Conservation (phyloP, 2,113 vertebrate genomes). For the Maccullochella peelii region DNA sequence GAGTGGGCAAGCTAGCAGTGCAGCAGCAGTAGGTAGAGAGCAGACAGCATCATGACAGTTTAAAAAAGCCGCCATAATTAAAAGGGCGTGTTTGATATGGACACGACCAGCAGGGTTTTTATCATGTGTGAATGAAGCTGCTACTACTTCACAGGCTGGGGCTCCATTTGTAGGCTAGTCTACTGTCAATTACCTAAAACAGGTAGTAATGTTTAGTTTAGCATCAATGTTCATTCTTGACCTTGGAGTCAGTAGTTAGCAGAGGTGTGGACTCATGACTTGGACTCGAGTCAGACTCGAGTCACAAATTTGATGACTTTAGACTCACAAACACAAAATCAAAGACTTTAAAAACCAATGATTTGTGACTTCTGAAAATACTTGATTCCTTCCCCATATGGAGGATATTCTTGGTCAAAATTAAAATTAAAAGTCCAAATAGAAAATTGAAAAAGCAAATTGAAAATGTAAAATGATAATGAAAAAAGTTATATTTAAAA, state of each 20-base stretch:
- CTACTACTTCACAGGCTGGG: not conserved
- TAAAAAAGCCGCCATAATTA: not conserved
- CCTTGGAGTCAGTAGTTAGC: not conserved
- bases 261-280: no score
- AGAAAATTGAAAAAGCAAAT: no score
- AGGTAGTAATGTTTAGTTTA: not conserved
- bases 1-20: not conserved
- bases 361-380: no score
- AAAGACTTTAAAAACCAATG: no score
- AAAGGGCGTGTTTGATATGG: not conserved
- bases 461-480: no score
- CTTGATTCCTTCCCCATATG: no score
- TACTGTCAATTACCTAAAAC: not conserved
- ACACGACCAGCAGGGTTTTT: not conserved
- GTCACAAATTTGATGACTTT: no score
- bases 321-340: no score
- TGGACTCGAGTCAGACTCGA: no score
- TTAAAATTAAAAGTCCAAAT: no score
- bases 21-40: not conserved
- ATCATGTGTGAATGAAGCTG: not conserved
- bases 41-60: not conserved
- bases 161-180: not conserved
- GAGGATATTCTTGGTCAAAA: no score
- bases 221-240: not conserved
- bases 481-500: no score